phyloP scores from a whole-genome alignment of 2,888 invertebrate genomes.

The Chymomyza amoena region DNA sequence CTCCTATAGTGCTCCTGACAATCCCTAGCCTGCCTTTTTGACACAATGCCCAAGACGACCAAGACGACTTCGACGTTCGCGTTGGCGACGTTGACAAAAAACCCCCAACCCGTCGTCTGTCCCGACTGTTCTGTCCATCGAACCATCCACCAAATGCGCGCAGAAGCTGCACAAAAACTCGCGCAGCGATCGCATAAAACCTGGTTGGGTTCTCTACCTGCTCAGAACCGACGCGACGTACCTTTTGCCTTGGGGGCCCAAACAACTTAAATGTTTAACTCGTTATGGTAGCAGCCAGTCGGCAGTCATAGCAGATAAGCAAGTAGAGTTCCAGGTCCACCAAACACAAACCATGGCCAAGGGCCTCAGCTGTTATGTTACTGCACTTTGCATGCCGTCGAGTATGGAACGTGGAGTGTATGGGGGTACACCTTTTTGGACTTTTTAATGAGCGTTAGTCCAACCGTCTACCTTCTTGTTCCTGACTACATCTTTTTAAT shows the following conservation, averaged over 20 bases:
- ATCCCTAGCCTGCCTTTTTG: conserved; percentile 50
- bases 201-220: not conserved
- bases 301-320: conserved; percentile 15
- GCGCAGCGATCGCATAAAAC: conserved; percentile 40
- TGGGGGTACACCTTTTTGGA: conserved; percentile 21
- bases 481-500: conserved; percentile 62
- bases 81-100: conserved; percentile 47
- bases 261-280: conserved; percentile 54
- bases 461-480: not conserved
- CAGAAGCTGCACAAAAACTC: conserved; percentile 67
- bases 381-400: conserved; percentile 53
- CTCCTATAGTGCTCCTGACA: conserved; percentile 10
- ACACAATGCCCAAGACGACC: conserved; percentile 33
- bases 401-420: not conserved
- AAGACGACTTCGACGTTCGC: not conserved
- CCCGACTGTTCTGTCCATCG: conserved; percentile 13
- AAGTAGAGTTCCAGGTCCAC: conserved; percentile 17
- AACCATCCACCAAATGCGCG: conserved; percentile 52
- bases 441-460: conserved; percentile 54
- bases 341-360: conserved; percentile 1
- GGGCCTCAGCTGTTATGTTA: conserved; percentile 9
- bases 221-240: not conserved
- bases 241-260: not conserved
- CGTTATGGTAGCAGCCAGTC: conserved; percentile 39
- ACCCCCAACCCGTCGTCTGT: conserved; percentile 31